Conservation (phyloP, 2,888 invertebrate genomes). For the Diloba caeruleocephala region DNA sequence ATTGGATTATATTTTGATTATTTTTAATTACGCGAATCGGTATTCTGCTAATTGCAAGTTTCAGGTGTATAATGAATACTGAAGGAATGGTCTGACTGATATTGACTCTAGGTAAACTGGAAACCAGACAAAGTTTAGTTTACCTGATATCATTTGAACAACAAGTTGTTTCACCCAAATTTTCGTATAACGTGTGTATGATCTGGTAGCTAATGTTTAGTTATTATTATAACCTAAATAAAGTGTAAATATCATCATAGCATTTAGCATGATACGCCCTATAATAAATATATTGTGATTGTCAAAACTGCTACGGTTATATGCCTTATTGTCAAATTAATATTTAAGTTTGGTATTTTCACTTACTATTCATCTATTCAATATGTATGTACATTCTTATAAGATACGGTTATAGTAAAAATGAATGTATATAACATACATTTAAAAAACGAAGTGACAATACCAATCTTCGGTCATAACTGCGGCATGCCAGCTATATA, state of each 20-base stretch:
- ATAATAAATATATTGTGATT: conserved; percentile 18
- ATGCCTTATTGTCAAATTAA: conserved; percentile 39
- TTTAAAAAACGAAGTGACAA: background rate
- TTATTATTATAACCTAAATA: conserved; percentile 15
- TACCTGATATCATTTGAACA: background rate
- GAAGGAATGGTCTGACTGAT: no score
- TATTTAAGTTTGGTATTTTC: conserved; percentile 14
- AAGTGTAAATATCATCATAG: conserved; percentile 32
- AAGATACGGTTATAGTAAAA: no score
- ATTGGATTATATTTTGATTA: no score
- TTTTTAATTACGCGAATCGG: no score
- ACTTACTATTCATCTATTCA: no score
- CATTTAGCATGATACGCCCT: conserved; percentile 38
- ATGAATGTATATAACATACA: no score
- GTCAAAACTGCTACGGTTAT: conserved; percentile 8
- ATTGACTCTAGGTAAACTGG: no score
- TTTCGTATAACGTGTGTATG: background rate
- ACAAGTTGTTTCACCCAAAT: conserved; percentile 15
- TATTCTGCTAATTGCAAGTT: no score
- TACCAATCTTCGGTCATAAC: conserved; percentile 5
- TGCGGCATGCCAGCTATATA: conserved; percentile 37
- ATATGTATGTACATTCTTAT: no score
- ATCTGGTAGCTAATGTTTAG: conserved; percentile 31
- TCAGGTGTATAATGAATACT: no score
- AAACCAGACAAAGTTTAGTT: no score